Evolutionary conservation across 2,113 vertebrate genomes (phyloP).

Genomic region (Tor tambroides): DNA sequence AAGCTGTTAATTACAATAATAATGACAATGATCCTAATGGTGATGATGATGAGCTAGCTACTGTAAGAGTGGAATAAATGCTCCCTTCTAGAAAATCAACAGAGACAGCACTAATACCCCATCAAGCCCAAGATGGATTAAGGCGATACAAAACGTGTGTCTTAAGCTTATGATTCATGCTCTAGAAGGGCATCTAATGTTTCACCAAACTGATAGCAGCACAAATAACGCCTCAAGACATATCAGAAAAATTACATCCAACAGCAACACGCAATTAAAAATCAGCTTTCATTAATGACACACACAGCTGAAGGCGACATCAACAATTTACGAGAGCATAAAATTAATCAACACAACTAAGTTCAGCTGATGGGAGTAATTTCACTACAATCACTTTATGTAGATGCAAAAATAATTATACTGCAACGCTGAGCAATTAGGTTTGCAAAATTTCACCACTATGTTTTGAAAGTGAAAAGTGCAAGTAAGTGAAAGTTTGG

Average conservation of each 20-base stretch:
- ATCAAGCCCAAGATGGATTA: conserved; percentile 3
- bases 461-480: no score
- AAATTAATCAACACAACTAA: no score
- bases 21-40: background rate
- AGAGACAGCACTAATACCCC: conserved; percentile 39
- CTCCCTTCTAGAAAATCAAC: conserved; percentile 17
- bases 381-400: no score
- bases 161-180: conserved; percentile 6
- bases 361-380: no score
- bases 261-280: conserved; percentile 23
- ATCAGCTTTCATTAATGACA: conserved; percentile 2
- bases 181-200: background rate
- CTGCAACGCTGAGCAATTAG: no score
- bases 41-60: background rate
- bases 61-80: conserved; percentile 43
- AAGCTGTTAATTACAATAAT: background rate
- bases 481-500: no score
- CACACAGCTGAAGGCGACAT: background rate
- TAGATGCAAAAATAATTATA: no score
- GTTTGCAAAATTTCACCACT: no score
- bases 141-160: background rate
- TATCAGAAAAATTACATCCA: background rate
- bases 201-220: background rate
- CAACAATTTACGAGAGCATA: background rate
- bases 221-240: conserved; percentile 4